Percentiles rank a stretch among this genome's conserved stretches.
Conservation (phyloP, 92 coral and sea anemone species). For the Siderastrea radians region DNA sequence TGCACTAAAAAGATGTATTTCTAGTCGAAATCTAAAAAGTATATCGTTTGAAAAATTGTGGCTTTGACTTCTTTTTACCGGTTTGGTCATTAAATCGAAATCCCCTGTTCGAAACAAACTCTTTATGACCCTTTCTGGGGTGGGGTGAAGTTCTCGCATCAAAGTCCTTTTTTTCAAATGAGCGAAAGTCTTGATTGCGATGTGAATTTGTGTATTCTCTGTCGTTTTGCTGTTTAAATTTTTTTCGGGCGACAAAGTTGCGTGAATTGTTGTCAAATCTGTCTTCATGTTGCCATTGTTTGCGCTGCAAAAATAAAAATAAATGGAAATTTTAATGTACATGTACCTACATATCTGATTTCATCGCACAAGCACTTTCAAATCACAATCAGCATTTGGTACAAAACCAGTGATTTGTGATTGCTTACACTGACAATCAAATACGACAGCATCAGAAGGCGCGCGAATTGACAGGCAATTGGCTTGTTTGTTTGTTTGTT, state of each 20-base stretch:
- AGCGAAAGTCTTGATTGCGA: neutral
- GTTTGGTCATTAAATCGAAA: conserved; percentile 19
- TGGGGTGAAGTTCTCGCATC: neutral
- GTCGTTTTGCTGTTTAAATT: neutral
- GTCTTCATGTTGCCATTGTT: conserved; percentile 8
- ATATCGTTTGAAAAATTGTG: conserved; percentile 7
- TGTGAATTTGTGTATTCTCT: conserved; percentile 19
- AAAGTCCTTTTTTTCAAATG: neutral
- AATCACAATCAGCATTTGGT: too few species aligned
- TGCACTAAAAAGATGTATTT: neutral
- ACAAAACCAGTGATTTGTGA: too few species aligned
- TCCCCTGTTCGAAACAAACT: conserved; percentile 24
- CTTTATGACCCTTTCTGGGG: neutral
- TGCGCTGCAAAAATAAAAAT: conserved; percentile 10
- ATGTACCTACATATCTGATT: neutral
- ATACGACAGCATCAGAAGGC: too few species aligned
- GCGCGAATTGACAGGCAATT: too few species aligned
- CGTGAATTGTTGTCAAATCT: neutral
- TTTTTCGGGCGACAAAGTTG: neutral
- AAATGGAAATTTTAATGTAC: neutral
- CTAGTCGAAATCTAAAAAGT: conserved; percentile 14
- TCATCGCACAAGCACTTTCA: too few species aligned
- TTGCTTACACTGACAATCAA: too few species aligned
- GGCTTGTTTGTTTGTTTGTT: too few species aligned
- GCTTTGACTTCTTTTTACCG: conserved; percentile 8